A percentile compares a stretch with the other conserved stretches of the same genome.
Conservation (phyloP, 2,113 vertebrate genomes). For the Neotragus pygmaeus region DNA sequence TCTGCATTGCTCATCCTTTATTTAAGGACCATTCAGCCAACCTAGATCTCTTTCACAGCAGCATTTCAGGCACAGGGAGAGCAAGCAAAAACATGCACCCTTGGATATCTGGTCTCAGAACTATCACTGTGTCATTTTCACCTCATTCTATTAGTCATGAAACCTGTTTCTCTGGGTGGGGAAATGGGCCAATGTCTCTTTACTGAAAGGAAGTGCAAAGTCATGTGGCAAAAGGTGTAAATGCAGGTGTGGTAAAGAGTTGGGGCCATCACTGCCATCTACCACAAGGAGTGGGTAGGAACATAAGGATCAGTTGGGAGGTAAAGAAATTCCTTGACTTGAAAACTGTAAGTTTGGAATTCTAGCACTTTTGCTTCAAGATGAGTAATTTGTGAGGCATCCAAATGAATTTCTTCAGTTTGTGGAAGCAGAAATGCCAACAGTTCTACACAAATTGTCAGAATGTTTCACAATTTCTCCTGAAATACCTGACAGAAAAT, state of each 20-base stretch:
- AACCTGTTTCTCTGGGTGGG: neutral
- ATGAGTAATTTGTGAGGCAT: conserved; percentile 30
- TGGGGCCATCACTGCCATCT: neutral
- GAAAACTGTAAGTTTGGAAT: conserved; percentile 10
- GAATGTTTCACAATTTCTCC: conserved; percentile 34
- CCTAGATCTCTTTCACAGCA: neutral
- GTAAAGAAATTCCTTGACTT: neutral
- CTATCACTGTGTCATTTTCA: neutral
- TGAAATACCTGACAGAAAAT: conserved; percentile 35
- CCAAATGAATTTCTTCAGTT: conserved; percentile 31
- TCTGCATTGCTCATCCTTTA: neutral
- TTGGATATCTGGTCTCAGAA: neutral
- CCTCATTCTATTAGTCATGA: neutral
- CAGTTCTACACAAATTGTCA: conserved; percentile 24
- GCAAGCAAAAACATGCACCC: neutral
- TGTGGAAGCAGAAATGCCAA: conserved; percentile 7
- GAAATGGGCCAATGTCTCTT: neutral
- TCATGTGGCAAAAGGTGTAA: neutral
- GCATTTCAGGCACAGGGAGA: neutral
- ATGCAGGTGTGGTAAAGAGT: neutral
- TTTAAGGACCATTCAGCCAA: neutral
- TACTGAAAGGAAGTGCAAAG: neutral
- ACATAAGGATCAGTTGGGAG: neutral
- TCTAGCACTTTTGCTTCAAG: conserved; percentile 10
- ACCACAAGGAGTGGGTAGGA: neutral